Percentiles rank a stretch among this genome's conserved stretches.
phyloP scores from a whole-genome alignment of 2,888 invertebrate species.

The Amphipyra tragopoginis region DNA sequence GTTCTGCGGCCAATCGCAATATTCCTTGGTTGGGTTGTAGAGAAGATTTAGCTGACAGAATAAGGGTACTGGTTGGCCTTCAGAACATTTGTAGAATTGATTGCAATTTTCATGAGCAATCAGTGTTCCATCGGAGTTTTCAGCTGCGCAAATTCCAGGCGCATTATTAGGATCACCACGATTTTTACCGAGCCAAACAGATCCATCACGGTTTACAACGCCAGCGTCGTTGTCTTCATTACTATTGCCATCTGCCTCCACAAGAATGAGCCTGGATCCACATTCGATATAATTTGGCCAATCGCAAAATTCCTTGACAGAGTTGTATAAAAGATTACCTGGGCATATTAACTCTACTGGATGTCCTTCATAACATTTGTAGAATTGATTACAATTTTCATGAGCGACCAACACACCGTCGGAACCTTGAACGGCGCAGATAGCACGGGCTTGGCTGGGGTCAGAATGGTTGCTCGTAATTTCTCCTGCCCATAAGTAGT shows the following conservation, averaged over 20 bases:
- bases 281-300: slow-evolving; percentile 70
- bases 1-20: slow-evolving; percentile 61
- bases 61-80: slow-evolving; percentile 52
- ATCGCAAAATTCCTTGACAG: slow-evolving; percentile 63
- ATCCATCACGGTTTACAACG: not conserved
- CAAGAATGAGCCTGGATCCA: slow-evolving; percentile 54
- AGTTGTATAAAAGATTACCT: slow-evolving; percentile 62
- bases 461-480: slow-evolving; percentile 12
- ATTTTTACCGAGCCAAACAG: slow-evolving; percentile 16
- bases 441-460: slow-evolving; percentile 58
- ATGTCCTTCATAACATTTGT: slow-evolving; percentile 63
- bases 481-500: no score
- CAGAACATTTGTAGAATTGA: slow-evolving; percentile 62
- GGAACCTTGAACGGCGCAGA: slow-evolving; percentile 62
- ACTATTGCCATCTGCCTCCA: not conserved
- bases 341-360: slow-evolving; percentile 63
- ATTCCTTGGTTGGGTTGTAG: slow-evolving; percentile 55
- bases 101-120: slow-evolving; percentile 66
- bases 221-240: slow-evolving; percentile 12
- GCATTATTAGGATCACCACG: slow-evolving; percentile 56
- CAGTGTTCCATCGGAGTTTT: slow-evolving; percentile 54
- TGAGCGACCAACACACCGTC: slow-evolving; percentile 67
- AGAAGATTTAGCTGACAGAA: slow-evolving; percentile 50
- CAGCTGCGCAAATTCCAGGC: slow-evolving; percentile 56
- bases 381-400: slow-evolving; percentile 67